Evolutionary conservation across 2,113 vertebrate genomes (phyloP).

Genomic region (Jacana jacana): DNA sequence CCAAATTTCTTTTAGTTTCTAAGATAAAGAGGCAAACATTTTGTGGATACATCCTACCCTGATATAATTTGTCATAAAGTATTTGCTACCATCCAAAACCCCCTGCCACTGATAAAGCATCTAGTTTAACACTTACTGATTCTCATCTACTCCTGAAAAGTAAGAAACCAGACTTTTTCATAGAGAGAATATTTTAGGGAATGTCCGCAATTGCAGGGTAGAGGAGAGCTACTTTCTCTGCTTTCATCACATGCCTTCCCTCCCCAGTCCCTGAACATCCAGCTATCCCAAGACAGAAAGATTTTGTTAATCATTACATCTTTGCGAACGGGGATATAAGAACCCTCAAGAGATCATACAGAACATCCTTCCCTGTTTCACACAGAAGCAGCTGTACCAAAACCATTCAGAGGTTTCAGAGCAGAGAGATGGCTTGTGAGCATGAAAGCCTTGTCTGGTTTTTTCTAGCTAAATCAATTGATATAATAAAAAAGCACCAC

Average conservation of each 20-base stretch:
- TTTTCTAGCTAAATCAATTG: slow-evolving; percentile 32
- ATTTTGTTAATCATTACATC: slow-evolving; percentile 19
- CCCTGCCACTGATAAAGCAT: neutral
- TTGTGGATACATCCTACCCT: neutral
- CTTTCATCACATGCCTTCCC: neutral
- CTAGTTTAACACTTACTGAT: neutral
- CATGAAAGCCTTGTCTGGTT: slow-evolving; percentile 31
- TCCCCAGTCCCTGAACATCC: neutral
- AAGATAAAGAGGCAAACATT: neutral
- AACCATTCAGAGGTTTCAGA: slow-evolving; percentile 36
- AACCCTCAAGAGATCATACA: slow-evolving; percentile 24
- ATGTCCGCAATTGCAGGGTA: neutral
- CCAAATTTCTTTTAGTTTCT: neutral
- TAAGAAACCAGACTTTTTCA: neutral
- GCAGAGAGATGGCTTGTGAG: neutral
- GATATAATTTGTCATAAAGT: neutral
- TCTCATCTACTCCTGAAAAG: slow-evolving; percentile 2
- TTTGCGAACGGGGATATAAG: slow-evolving; percentile 28
- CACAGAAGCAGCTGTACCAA: slow-evolving; percentile 49
- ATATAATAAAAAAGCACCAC: neutral
- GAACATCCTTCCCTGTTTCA: slow-evolving; percentile 9
- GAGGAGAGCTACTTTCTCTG: neutral
- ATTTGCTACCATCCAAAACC: neutral
- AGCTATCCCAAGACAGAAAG: slow-evolving; percentile 19
- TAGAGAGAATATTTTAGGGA: neutral